Evolutionary conservation across 2,888 invertebrate species (phyloP).

Genomic region (Dynastes hyllus): DNA sequence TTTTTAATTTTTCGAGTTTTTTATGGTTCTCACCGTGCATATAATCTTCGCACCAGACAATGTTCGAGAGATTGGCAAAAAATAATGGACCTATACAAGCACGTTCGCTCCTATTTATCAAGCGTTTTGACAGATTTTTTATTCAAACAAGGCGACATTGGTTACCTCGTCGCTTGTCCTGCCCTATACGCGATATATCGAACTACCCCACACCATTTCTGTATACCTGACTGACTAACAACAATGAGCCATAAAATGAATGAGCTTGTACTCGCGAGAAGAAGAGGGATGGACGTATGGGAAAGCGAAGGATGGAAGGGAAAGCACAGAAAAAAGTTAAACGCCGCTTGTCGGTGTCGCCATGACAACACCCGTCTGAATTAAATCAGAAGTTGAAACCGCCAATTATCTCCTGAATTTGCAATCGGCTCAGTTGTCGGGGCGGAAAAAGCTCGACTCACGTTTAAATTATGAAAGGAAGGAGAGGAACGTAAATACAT

Average conservation of each 20-base stretch:
- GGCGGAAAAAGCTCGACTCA: background rate
- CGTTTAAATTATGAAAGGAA: too few relatives aligned
- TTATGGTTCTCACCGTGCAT: background rate
- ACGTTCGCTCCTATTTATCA: conserved; percentile 22
- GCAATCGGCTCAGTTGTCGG: background rate
- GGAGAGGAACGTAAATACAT: too few relatives aligned
- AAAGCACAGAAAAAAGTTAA: conserved; percentile 14
- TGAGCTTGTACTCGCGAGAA: background rate
- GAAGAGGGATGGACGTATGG: background rate
- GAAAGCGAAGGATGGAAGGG: background rate
- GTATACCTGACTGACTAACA: conserved; percentile 17
- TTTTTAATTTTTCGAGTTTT: background rate
- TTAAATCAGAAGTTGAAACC: conserved; percentile 35
- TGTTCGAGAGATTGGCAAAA: background rate
- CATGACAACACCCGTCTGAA: conserved; percentile 29
- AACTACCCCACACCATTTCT: background rate
- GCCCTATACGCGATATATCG: background rate
- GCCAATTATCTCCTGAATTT: conserved; percentile 27
- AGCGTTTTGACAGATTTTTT: conserved; percentile 35
- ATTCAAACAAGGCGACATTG: background rate
- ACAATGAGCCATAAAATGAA: conserved; percentile 3
- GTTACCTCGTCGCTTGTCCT: background rate
- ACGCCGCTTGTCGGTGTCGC: conserved; percentile 17
- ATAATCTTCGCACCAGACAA: background rate
- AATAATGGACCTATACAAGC: conserved; percentile 25